Evolutionary conservation across 2,113 vertebrate species (phyloP).

Genomic region (Apteryx mantelli): DNA sequence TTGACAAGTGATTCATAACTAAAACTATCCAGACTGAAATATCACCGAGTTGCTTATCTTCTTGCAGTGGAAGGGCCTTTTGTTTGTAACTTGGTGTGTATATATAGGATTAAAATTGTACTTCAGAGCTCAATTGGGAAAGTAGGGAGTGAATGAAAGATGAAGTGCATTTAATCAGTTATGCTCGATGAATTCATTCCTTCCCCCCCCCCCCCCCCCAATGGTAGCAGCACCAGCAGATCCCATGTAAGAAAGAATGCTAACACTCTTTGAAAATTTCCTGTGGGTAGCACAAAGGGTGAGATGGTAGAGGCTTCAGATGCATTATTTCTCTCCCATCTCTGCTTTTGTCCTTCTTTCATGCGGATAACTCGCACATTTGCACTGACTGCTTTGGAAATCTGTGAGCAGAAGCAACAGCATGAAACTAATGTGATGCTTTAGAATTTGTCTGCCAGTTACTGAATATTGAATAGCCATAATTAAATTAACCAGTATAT

Average conservation of each 20-base stretch:
- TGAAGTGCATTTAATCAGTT: background rate
- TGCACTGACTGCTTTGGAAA: slow-evolving; percentile 20
- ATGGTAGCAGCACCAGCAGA: slow-evolving; percentile 26
- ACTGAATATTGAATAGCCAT: slow-evolving; percentile 39
- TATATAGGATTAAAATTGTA: rapidly evolving
- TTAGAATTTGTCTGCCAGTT: slow-evolving; percentile 54
- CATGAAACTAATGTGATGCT: slow-evolving; percentile 64
- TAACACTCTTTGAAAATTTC: background rate
- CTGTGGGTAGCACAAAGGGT: slow-evolving; percentile 26
- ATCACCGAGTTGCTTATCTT: background rate
- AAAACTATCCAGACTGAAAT: background rate
- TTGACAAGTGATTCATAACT: background rate
- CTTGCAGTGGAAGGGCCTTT: background rate
- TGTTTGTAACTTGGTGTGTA: background rate
- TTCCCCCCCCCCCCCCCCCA: background rate
- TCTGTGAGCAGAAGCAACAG: slow-evolving; percentile 54
- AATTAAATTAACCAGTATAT: slow-evolving; percentile 65
- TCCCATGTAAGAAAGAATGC: background rate
- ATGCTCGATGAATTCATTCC: background rate
- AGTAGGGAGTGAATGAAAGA: background rate
- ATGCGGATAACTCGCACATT: slow-evolving; percentile 49
- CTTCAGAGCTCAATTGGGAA: background rate
- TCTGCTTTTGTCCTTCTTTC: slow-evolving; percentile 63
- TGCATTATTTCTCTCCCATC: background rate
- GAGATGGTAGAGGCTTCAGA: background rate